phyloP scores from a whole-genome alignment of 2,888 invertebrate genomes.

The Schrankia costaestrigalis region DNA sequence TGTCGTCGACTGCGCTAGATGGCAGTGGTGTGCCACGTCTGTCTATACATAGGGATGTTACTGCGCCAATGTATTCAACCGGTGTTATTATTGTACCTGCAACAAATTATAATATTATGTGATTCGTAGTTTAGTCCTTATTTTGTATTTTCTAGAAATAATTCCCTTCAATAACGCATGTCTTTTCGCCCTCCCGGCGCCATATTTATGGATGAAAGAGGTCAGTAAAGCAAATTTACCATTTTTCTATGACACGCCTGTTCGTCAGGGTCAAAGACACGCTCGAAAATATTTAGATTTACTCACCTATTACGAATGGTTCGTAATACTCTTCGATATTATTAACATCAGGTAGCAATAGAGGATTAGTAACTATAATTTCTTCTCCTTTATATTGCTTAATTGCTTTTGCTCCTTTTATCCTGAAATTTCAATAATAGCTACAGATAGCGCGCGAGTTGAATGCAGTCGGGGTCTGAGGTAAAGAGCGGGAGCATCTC shows the following conservation, averaged over 20 bases:
- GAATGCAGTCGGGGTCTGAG: too few species aligned
- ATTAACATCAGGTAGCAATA: conserved; percentile 83
- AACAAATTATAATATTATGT: conserved; percentile 9
- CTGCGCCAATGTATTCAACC: conserved; percentile 84
- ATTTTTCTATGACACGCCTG: too few species aligned
- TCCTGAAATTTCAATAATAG: too few species aligned
- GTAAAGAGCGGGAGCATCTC: too few species aligned
- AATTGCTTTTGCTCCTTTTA: conserved; percentile 87
- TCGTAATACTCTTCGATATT: conserved; percentile 90
- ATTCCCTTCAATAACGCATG: too few species aligned
- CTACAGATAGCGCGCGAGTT: too few species aligned
- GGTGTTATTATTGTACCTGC: conserved; percentile 94
- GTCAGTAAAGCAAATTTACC: too few species aligned
- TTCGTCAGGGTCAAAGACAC: too few species aligned
- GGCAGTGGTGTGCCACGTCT: conserved; percentile 84
- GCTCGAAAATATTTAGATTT: neutral
- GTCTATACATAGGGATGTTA: conserved; percentile 87
- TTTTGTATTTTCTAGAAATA: too few species aligned
- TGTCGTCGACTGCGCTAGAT: conserved; percentile 89
- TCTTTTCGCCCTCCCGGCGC: too few species aligned
- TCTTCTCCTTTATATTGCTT: conserved; percentile 82
- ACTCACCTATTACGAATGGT: conserved; percentile 89
- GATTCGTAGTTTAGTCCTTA: too few species aligned
- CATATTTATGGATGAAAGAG: too few species aligned
- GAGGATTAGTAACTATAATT: conserved; percentile 86